Conservation (phyloP, 1,140 invertebrate species). For the Chlorops oryzae region DNA sequence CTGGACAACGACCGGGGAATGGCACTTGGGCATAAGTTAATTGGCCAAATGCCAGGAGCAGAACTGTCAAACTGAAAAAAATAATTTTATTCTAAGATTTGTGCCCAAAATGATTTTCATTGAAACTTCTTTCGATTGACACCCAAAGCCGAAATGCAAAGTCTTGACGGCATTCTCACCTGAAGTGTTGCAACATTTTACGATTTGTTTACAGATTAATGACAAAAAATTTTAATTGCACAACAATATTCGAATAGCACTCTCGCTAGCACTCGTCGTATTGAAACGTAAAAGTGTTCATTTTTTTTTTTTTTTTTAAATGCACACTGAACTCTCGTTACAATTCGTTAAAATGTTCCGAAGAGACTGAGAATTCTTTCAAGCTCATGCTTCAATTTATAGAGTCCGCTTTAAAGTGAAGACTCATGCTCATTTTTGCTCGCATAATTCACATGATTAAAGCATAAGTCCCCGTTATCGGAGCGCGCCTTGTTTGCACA, state of each 20-base stretch:
- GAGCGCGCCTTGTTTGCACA: no score
- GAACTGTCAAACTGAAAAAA: slow-evolving; percentile 18
- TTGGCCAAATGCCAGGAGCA: slow-evolving; percentile 24
- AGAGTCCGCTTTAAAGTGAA: no score
- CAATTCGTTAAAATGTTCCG: no score
- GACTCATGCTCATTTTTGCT: no score
- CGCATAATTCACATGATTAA: no score
- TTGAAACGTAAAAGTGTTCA: no score
- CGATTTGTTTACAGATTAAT: not conserved
- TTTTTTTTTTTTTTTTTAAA: no score
- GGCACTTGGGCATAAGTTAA: slow-evolving; percentile 54
- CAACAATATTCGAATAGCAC: slow-evolving; percentile 1
- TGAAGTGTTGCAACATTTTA: slow-evolving; percentile 8
- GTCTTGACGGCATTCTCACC: slow-evolving; percentile 15
- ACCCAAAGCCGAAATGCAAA: slow-evolving; percentile 17
- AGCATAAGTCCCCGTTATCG: no score
- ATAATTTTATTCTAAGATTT: not conserved
- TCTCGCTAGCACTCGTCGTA: not conserved
- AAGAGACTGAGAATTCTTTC: no score
- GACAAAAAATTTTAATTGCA: not conserved
- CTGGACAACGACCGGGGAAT: slow-evolving; percentile 59
- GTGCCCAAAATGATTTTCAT: not conserved
- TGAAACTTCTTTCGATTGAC: not conserved
- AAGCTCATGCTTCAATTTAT: no score
- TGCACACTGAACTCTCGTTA: no score